These are phyloP conservation scores for Melangyna quadrimaculata DNA, from an alignment of 2,888 invertebrate species.

Conservation along the genomic window DNA sequence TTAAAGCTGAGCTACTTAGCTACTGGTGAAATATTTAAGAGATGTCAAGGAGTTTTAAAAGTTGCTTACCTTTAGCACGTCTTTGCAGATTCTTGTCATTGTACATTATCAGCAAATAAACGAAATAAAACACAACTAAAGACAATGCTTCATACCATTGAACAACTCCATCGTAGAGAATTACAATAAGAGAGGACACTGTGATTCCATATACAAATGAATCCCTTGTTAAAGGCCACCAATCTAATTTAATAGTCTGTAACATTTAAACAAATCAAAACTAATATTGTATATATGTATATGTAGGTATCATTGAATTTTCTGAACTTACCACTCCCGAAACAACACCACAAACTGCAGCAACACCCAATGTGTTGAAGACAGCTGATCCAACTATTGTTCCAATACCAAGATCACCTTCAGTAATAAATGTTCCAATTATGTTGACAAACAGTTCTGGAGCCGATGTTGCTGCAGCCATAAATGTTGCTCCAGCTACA, in stretches of 20 bases:
- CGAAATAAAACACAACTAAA: conserved; percentile 85
- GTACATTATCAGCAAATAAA: conserved; percentile 48
- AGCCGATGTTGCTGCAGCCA: conserved; percentile 95
- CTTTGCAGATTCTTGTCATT: conserved; percentile 34
- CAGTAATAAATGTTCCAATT: conserved; percentile 92
- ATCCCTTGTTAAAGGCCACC: conserved; percentile 93
- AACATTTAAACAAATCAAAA: too few relatives aligned
- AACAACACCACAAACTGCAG: conserved; percentile 89
- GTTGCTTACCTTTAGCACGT: conserved; percentile 20
- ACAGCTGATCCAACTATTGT: conserved; percentile 93
- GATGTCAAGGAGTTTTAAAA: too few relatives aligned
- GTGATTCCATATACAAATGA: conserved; percentile 90
- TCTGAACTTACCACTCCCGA: conserved; percentile 85
- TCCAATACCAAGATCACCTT: conserved; percentile 91
- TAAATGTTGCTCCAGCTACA: conserved; percentile 96
- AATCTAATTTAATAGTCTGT: conserved; percentile 90
- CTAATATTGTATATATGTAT: too few relatives aligned
- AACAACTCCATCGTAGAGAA: conserved; percentile 91
- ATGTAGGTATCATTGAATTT: too few relatives aligned
- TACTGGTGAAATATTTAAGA: too few relatives aligned
- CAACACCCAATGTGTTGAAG: conserved; percentile 92
- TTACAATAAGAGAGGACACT: conserved; percentile 90
- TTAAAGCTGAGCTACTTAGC: too few relatives aligned
- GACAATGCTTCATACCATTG: conserved; percentile 92
- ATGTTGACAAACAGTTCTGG: conserved; percentile 95